phyloP scores from a whole-genome alignment of 1,140 invertebrate species.

The Octopus bimaculoides region DNA sequence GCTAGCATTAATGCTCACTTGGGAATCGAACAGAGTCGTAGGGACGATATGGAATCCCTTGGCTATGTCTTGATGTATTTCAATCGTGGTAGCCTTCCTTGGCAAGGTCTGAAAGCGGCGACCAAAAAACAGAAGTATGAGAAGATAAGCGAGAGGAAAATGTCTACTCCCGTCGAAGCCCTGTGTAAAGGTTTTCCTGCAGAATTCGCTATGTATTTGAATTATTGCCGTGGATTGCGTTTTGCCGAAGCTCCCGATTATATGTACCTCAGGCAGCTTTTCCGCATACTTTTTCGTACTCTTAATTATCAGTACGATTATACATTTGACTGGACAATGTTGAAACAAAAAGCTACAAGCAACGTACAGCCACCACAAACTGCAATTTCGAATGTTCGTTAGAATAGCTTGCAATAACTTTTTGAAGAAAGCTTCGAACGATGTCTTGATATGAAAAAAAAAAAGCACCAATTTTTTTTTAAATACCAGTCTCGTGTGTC shows the following conservation, averaged over 20 bases:
- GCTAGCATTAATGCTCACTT: constrained; percentile 90
- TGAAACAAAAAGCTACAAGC: constrained; percentile 78
- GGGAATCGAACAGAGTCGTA: constrained; percentile 70
- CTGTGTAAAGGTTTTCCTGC: constrained; percentile 93
- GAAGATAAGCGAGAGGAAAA: constrained; percentile 96
- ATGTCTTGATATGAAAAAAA: too few relatives aligned
- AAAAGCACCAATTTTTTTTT: too few relatives aligned
- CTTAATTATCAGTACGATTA: constrained; percentile 99
- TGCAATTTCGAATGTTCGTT: too few relatives aligned
- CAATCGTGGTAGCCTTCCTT: constrained; percentile 84
- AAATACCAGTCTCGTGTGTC: too few relatives aligned
- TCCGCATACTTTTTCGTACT: constrained; percentile 97
- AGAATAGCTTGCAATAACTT: too few relatives aligned
- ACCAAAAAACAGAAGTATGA: constrained; percentile 98
- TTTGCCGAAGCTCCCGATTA: constrained; percentile 98
- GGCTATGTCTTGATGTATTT: constrained; percentile 98
- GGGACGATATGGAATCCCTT: constrained; percentile 95
- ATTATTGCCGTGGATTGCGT: constrained; percentile 90
- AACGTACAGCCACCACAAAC: constrained; percentile 24
- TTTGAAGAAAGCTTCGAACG: too few relatives aligned
- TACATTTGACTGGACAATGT: constrained; percentile 99
- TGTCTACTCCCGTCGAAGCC: constrained; percentile 92
- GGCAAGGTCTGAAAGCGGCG: constrained; percentile 75
- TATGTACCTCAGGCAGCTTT: constrained; percentile 96
- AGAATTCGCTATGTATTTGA: constrained; percentile 98